Percentiles rank a stretch among this genome's conserved stretches.
Evolutionary conservation across 2,888 invertebrate species (phyloP).

Genomic region (Mythimna ferrago): DNA sequence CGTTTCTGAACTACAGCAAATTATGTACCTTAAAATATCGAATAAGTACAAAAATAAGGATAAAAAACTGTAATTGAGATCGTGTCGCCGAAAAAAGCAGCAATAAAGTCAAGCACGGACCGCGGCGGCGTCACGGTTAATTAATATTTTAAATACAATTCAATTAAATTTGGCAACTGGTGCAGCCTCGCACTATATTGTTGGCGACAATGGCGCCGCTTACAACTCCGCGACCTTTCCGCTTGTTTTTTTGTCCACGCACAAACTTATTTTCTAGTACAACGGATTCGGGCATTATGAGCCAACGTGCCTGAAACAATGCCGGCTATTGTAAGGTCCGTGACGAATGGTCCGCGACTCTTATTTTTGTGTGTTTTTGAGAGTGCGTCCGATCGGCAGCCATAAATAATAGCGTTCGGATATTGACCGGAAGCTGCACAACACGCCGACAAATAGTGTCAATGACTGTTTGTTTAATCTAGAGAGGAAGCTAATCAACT

Average conservation of each 20-base stretch:
- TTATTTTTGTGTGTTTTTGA: slow-evolving; percentile 88
- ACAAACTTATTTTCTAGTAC: slow-evolving; percentile 80
- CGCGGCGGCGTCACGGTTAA: slow-evolving; percentile 80
- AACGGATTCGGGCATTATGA: slow-evolving; percentile 78
- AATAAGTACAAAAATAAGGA: slow-evolving; percentile 76
- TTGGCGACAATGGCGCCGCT: slow-evolving; percentile 60
- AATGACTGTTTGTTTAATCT: slow-evolving; percentile 81
- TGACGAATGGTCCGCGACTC: slow-evolving; percentile 85
- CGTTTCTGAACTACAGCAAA: slow-evolving; percentile 83
- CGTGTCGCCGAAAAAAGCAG: slow-evolving; percentile 82
- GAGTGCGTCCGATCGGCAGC: slow-evolving; percentile 81
- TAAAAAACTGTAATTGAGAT: slow-evolving; percentile 83
- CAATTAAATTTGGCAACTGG: slow-evolving; percentile 82
- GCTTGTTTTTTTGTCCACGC: slow-evolving; percentile 70
- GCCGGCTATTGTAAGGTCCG: slow-evolving; percentile 80
- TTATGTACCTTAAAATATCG: slow-evolving; percentile 85
- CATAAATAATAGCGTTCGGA: slow-evolving; percentile 86
- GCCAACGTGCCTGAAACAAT: slow-evolving; percentile 85
- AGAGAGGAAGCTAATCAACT: slow-evolving; percentile 77
- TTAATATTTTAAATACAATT: slow-evolving; percentile 86
- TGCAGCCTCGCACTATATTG: slow-evolving; percentile 71
- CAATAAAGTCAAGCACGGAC: slow-evolving; percentile 79
- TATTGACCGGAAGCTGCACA: slow-evolving; percentile 86
- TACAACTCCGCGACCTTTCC: slow-evolving; percentile 70
- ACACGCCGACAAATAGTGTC: slow-evolving; percentile 80